Percentiles rank a stretch among this genome's conserved stretches.
These are phyloP conservation scores for Phengaris arion DNA, from an alignment of 2,888 invertebrate genomes.

Conservation along the genomic window DNA sequence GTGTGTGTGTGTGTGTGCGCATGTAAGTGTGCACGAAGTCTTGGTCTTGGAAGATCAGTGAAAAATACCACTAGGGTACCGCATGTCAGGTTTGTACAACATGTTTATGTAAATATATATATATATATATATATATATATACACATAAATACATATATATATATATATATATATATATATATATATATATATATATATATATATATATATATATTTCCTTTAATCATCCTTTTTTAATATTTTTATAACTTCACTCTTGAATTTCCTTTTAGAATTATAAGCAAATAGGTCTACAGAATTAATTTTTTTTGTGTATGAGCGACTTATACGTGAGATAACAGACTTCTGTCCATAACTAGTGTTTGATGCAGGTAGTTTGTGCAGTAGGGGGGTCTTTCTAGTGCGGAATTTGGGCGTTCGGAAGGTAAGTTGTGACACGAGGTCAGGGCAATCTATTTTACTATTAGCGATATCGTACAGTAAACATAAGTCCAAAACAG, in stretches of 20 bases:
- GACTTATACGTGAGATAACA: background rate
- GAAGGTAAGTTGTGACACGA: background rate
- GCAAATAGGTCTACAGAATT: background rate
- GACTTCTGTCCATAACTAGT: background rate
- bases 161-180: no score
- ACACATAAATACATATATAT: no score
- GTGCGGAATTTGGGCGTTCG: background rate
- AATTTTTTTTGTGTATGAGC: background rate
- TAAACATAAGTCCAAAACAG: background rate
- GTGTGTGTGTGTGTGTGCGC: no score
- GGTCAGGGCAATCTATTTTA: background rate
- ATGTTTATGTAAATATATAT: background rate
- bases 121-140: no score
- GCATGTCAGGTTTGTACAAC: background rate
- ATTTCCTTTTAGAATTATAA: no score
- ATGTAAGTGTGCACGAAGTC: no score
- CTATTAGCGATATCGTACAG: background rate
- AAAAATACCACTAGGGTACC: background rate
- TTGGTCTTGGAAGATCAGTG: constrained; percentile 7
- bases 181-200: no score
- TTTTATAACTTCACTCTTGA: no score
- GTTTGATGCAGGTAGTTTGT: background rate
- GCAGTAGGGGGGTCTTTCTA: background rate
- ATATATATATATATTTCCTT: no score
- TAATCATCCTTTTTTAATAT: no score